Percentiles rank a stretch among this genome's conserved stretches.
phyloP scores from a whole-genome alignment of 2,113 vertebrate species.

The Gobio gobio region DNA sequence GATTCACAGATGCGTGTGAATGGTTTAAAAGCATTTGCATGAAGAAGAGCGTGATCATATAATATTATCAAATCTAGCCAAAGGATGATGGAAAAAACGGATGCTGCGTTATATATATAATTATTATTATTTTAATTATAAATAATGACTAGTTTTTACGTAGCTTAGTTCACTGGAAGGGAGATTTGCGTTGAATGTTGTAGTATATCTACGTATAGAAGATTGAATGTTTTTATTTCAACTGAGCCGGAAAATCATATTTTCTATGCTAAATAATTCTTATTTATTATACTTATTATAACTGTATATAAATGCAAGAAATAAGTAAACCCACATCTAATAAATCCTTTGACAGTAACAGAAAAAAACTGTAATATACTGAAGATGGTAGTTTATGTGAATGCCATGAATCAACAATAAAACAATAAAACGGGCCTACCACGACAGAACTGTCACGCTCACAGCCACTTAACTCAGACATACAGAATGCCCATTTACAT shows the following conservation, averaged over 20 bases:
- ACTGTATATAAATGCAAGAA: neutral
- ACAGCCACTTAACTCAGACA: constrained; percentile 42
- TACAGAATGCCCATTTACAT: constrained; percentile 52
- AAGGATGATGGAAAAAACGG: no score
- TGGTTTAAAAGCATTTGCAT: no score
- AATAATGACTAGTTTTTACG: no score
- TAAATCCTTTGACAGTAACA: constrained; percentile 21
- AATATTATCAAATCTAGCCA: no score
- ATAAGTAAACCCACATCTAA: constrained; percentile 9
- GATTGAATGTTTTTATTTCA: neutral
- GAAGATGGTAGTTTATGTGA: neutral
- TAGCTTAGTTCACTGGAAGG: neutral
- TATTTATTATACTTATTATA: constrained; percentile 23
- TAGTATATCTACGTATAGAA: neutral
- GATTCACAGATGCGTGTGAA: no score
- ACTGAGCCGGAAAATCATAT: neutral
- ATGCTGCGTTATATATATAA: no score
- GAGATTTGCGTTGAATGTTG: neutral
- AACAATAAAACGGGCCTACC: constrained; percentile 9
- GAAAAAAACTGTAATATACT: neutral
- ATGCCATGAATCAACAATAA: constrained; percentile 39
- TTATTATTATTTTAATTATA: no score
- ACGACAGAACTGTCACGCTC: constrained; percentile 43
- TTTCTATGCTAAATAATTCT: neutral
- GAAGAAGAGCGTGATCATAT: no score